A percentile compares a stretch with the other conserved stretches of the same genome.
phyloP scores from a whole-genome alignment of 2,888 invertebrate genomes.

The Papilio demoleus region DNA sequence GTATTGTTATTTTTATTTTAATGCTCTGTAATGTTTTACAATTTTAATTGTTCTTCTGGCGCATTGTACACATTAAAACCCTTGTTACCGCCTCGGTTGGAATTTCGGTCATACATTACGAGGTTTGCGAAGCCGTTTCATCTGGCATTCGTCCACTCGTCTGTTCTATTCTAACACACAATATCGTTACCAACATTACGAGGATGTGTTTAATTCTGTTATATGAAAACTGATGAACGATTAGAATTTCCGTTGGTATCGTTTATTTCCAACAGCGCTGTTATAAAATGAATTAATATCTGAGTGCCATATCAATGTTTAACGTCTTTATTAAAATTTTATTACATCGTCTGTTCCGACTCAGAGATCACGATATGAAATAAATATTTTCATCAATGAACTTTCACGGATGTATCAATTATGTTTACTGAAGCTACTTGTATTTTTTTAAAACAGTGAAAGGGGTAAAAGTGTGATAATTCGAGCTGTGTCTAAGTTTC shows the following conservation, averaged over 20 bases:
- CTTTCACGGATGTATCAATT: too few species aligned
- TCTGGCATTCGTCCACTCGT: slow-evolving; percentile 37
- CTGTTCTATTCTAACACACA: slow-evolving; percentile 34
- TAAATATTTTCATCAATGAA: not conserved
- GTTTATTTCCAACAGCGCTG: slow-evolving; percentile 1
- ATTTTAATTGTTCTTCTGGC: slow-evolving; percentile 17
- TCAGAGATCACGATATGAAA: not conserved
- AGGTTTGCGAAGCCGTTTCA: slow-evolving; percentile 26
- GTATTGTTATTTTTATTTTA: slow-evolving; percentile 9
- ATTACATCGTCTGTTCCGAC: not conserved
- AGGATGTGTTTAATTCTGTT: slow-evolving; percentile 25
- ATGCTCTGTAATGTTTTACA: slow-evolving; percentile 1
- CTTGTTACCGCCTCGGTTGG: slow-evolving; percentile 13
- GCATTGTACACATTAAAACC: not conserved
- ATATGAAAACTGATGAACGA: slow-evolving; percentile 5
- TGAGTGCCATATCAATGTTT: not conserved
- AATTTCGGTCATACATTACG: slow-evolving; percentile 33
- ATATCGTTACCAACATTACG: slow-evolving; percentile 29
- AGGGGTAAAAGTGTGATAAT: too few species aligned
- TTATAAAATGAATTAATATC: slow-evolving; percentile 10
- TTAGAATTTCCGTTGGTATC: slow-evolving; percentile 14
- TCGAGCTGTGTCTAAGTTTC: not conserved
- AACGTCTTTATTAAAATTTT: not conserved
- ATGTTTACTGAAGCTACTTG: too few species aligned
- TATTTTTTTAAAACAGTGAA: too few species aligned